Evolutionary conservation across 2,113 vertebrate species (phyloP), one percentile per base, ranked within the genome.

Genomic region (Tenebrosternarchus preto): DNA sequence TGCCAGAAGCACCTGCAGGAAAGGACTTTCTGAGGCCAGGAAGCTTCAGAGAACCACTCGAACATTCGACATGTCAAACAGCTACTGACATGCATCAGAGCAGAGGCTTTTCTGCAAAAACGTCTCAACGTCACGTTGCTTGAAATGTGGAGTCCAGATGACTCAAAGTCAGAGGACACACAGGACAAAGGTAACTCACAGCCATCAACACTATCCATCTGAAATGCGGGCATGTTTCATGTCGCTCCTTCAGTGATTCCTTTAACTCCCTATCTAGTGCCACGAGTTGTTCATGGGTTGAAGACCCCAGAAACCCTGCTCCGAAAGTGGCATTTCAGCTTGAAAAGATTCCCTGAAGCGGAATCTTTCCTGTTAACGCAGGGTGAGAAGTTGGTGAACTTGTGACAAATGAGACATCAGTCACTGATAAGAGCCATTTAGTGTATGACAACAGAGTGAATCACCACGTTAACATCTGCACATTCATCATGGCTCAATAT

Each of bases 341-440:
- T 24, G 43, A 17, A 53, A 24, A 8, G 22, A 19, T 11, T 27
- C 73, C 74, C 67, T 72, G 73, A 79, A 85, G 81, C 69, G 64
- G 31, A 31, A 69, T 78, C 81, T 85, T 63, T 39, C 79, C 81
- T 81, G 83, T 74, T 68, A 57, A 27, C 64, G 7, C 67, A 80
- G 83, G 50, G 74, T 60, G 20, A 75, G 56, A 66, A 75, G 71
- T 74, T 72, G 80, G 84, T 5, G 75, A 86, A 80, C 80, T 82
- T 79, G 83, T 82, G 74, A 79, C 82, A 66, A 50, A 73, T 81
- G 73, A 86, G 83, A 91, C 70, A 59, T n/a, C 17, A 67, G 68
- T 73, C 68, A 82, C 63, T 77, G 85, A 89, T 91, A 90, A 87
- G 86, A 86, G 85, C 84, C 78, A 84, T 88, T 87, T 80, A 85